These are phyloP conservation scores for Cataglyphis altisquamis DNA, from an alignment of 2,888 invertebrate species.

Conservation along the genomic window DNA sequence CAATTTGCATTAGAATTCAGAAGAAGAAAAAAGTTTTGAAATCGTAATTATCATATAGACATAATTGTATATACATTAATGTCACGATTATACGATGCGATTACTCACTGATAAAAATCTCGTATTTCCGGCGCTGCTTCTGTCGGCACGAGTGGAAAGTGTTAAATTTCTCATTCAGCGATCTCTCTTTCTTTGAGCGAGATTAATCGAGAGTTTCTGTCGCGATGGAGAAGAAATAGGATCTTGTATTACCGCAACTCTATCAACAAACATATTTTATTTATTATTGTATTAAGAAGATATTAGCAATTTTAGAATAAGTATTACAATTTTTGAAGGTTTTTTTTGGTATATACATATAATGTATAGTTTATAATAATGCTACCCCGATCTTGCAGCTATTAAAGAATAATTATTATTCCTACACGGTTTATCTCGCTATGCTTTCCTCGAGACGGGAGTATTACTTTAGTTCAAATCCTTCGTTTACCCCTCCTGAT, in stretches of 20 bases:
- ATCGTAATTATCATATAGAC: not conserved
- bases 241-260: not conserved
- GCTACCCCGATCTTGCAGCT: not conserved
- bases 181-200: not conserved
- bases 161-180: slow-evolving; percentile 21
- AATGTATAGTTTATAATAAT: not conserved
- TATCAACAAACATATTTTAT: not conserved
- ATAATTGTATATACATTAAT: not conserved
- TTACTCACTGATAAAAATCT: not conserved
- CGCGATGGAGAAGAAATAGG: not conserved
- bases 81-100: not conserved
- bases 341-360: not conserved
- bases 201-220: slow-evolving; percentile 22
- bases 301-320: not conserved
- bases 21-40: not conserved
- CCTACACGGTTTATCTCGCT: not conserved
- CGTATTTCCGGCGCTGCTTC: not conserved
- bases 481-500: not conserved
- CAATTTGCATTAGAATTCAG: not conserved
- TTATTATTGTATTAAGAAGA: not conserved
- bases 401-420: not conserved
- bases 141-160: not conserved
- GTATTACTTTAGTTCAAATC: not conserved
- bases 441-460: not conserved
- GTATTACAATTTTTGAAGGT: not conserved